These are phyloP conservation scores for Bradysia coprophila DNA, from an alignment of 1,140 invertebrate genomes.

Conservation along the genomic window DNA sequence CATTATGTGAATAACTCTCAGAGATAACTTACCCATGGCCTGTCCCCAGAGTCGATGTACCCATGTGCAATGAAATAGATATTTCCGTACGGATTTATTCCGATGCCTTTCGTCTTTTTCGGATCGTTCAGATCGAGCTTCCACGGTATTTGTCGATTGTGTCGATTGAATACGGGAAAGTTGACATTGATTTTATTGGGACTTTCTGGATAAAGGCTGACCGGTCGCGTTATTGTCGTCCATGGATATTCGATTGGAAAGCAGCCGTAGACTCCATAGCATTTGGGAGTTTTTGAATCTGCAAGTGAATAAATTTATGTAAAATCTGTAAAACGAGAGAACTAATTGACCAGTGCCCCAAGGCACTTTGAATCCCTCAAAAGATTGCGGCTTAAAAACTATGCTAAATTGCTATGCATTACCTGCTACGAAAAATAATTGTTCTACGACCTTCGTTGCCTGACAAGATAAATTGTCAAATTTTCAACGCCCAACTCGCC, in stretches of 20 bases:
- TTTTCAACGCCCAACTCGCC: no score
- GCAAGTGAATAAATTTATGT: constrained; percentile 3
- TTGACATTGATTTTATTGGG: constrained; percentile 31
- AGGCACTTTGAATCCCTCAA: no score
- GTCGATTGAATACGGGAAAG: constrained; percentile 31
- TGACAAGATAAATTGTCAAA: no score
- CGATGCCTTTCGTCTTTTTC: constrained; percentile 33
- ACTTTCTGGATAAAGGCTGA: constrained; percentile 54
- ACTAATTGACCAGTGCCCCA: no score
- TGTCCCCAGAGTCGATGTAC: constrained; percentile 63
- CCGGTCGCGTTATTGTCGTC: constrained; percentile 53
- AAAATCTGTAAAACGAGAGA: no score
- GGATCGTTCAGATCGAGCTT: constrained; percentile 38
- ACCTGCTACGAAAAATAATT: no score
- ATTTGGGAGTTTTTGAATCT: constrained; percentile 30
- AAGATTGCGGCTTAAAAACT: no score
- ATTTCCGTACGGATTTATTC: constrained; percentile 36
- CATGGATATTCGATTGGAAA: constrained; percentile 65
- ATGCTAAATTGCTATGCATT: no score
- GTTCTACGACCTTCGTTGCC: no score
- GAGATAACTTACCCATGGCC: constrained; percentile 44
- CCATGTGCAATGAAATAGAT: constrained; percentile 68
- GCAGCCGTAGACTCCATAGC: constrained; percentile 65
- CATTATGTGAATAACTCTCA: not conserved
- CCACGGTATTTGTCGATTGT: constrained; percentile 30